Evolutionary conservation across 2,888 invertebrate genomes (phyloP), one percentile per base, ranked within the genome.

Genomic region (Drosophila tripunctata): DNA sequence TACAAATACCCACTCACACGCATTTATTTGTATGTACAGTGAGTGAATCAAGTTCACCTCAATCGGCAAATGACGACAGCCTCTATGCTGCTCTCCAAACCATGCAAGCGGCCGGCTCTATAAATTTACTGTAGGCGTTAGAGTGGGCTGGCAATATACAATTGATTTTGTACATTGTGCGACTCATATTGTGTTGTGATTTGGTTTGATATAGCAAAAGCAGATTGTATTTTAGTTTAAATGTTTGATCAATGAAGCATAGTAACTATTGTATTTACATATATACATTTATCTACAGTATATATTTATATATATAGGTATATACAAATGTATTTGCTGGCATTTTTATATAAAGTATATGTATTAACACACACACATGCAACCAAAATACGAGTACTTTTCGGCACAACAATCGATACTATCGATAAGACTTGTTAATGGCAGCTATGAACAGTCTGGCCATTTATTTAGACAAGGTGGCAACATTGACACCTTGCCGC

Each of bases 31-130:
- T 38, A 19, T 38, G 1, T 30, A n/a, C 15, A 24, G 3, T n/a
- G 33, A 15, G 27, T 43, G 54, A 74, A 36, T 72, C 64, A 72
- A 69, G 75, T 69, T 75, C 55, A 65, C 31, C 35, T 47, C 40
- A 40, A 58, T n/a, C 45, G 38, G 27, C 22, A 58, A n/a, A 60
- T 67, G 61, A 72, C 67, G 51, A 30, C 47, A 61, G 40, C 33
- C 35, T n/a, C n/a, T n/a, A n/a, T n/a, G n/a, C n/a, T n/a, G n/a
- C n/a, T n/a, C n/a, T n/a, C n/a, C 6, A 55, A 36, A 27, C 41
- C 45, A 58, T 36, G 38, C 5, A 51, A 54, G 54, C n/a, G n/a
- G n/a, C 72, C 72, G 70, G 75, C 70, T 69, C 10, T 56, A 22
- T 15, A 10, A 22, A 14, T 51, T 14, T 40, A 17, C 22, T 47